Conservation (phyloP, 2,888 invertebrate genomes). For the Patella depressa region DNA sequence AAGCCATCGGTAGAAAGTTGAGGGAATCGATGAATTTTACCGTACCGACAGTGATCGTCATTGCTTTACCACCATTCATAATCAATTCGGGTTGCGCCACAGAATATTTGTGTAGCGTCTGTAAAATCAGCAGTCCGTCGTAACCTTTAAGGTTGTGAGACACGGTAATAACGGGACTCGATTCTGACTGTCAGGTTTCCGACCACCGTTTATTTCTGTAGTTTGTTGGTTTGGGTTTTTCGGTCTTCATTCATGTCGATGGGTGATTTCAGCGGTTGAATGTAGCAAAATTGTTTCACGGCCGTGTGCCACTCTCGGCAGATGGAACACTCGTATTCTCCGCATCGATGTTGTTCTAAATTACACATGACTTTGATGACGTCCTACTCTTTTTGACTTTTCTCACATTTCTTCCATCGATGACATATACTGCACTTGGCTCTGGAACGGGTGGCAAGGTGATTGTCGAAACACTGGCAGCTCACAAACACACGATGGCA, state of each 20-base stretch:
- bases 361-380: background rate
- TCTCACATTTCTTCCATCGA: background rate
- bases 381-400: background rate
- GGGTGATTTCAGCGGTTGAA: background rate
- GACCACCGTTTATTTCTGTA: background rate
- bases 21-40: too few species aligned
- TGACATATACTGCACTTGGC: background rate
- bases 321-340: background rate
- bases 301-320: background rate
- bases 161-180: background rate
- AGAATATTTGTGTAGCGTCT: background rate
- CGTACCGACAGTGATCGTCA: too few species aligned
- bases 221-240: background rate
- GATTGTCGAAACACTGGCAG: background rate
- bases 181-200: background rate
- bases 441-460: background rate
- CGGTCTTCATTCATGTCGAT: background rate
- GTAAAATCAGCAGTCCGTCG: background rate
- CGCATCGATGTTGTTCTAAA: background rate
- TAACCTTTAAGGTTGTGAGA: conserved; percentile 2
- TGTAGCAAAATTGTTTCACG: background rate
- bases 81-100: background rate
- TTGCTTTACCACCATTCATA: background rate
- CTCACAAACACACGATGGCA: background rate
- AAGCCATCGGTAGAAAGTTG: too few species aligned